Percentiles rank a stretch among this genome's conserved stretches.
These are phyloP conservation scores for Eublepharis macularius DNA, from an alignment of 2,113 vertebrate species.

Conservation along the genomic window DNA sequence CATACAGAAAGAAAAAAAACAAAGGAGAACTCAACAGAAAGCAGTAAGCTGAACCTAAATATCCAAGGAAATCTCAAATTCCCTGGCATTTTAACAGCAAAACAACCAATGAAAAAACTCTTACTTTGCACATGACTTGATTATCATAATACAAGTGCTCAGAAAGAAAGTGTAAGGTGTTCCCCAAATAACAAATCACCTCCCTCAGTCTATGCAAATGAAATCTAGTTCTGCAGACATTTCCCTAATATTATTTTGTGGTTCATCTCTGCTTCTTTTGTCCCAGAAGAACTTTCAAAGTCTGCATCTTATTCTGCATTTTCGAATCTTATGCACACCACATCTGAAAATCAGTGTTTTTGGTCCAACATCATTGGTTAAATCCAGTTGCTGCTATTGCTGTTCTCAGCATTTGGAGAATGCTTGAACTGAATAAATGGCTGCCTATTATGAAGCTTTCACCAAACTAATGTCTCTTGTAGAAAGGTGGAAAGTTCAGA, in stretches of 20 bases:
- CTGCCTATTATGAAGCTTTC: not conserved
- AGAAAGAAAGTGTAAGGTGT: not conserved
- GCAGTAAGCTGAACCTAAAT: not conserved
- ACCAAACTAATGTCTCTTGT: not conserved
- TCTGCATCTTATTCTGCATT: not conserved
- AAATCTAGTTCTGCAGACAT: not conserved
- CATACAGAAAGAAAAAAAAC: conserved; percentile 19
- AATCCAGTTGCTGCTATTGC: not conserved
- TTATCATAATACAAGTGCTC: not conserved
- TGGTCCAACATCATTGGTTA: not conserved
- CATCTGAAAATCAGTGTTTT: not conserved
- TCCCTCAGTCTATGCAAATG: not conserved
- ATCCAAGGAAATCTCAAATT: not conserved
- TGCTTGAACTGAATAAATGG: not conserved
- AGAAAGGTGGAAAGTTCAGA: not conserved
- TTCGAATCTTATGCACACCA: not conserved
- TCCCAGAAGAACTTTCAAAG: not conserved
- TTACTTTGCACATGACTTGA: not conserved
- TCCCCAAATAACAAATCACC: not conserved
- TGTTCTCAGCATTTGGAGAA: not conserved
- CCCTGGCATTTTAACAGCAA: not conserved
- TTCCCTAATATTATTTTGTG: not conserved
- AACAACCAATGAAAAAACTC: not conserved
- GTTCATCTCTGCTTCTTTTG: not conserved
- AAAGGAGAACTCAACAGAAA: not conserved